phyloP scores from a whole-genome alignment of 2,888 invertebrate species.

The Coenonympha glycerion region DNA sequence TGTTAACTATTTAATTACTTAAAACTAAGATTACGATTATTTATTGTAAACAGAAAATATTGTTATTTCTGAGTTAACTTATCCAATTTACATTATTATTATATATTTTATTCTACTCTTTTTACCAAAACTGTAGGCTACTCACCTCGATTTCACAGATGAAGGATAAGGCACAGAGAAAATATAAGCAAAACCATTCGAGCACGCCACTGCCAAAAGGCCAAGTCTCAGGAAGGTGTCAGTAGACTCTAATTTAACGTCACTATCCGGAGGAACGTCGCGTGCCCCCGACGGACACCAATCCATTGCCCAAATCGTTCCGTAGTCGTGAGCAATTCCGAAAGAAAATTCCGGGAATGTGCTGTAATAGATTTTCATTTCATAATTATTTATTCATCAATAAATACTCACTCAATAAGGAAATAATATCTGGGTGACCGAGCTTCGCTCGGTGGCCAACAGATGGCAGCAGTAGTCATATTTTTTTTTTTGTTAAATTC shows the following conservation, averaged over 20 bases:
- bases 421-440: no score
- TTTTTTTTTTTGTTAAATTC: no score
- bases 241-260: background rate
- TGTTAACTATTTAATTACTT: no score
- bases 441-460: no score
- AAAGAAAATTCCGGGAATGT: slow-evolving; percentile 60
- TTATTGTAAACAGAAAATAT: no score
- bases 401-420: no score
- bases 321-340: slow-evolving; percentile 78
- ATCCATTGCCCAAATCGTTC: slow-evolving; percentile 80
- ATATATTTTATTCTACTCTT: no score
- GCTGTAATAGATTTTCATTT: slow-evolving; percentile 40
- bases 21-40: no score
- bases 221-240: slow-evolving; percentile 71
- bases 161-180: slow-evolving; percentile 75
- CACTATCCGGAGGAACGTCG: slow-evolving; percentile 38
- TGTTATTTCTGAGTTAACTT: no score
- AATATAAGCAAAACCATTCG: slow-evolving; percentile 79
- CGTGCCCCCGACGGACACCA: slow-evolving; percentile 87
- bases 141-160: slow-evolving; percentile 42
- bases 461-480: no score
- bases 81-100: no score
- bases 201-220: slow-evolving; percentile 81
- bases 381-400: background rate
- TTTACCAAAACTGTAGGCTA: slow-evolving; percentile 7